Base-by-base conservation (phyloP, 2,888 invertebrate species). In the Shargacucullia verbasci region DNA sequence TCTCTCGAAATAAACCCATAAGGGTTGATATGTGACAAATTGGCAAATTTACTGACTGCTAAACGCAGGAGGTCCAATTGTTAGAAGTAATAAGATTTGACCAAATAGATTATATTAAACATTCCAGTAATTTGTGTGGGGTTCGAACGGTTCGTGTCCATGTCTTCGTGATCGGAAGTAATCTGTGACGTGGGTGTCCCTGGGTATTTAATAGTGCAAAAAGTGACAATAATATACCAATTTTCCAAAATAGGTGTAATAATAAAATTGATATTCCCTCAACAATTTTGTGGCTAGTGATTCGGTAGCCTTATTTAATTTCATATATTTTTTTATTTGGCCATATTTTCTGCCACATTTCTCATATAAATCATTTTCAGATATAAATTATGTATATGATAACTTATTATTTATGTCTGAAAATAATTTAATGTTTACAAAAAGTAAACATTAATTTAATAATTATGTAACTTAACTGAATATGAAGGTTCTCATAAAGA, bases 1-100 rank as follows among this genome's bases (percentile, higher is more conserved):
- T 88, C 81, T 71, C 71, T 59, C 68, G 68, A 83, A 84, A 82
- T 82, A 77, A 75, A 70, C 73, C 76, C 78, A 85, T 88, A 84
- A 84, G 81, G 82, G 81, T 86, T 84, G 82, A 81, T 85, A 85
- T 80, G 79, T 88, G 87, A 92, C 90, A 93, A 92, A 90, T 89
- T 87, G 87, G 76, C 73, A 76, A 59, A 77, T 81, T 76, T 63
- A 85, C 80, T 75, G 80, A 82, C 75, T 76, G 73, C 64, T 59
- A 73, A 78, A 74, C 78, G 73, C 88, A 86, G 91, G 91, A 86
- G 91, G 92, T 91, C 90, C 71, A 62, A 84, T 84, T 88, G 86
- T 87, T 77, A 65, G 65, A 73, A 76, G 73, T 80, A 82, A 84
- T 80, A 83, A 79, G 72, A 76, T 81, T 76, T 78, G 68, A 68